Evolutionary conservation across 2,888 invertebrate species (phyloP).

Genomic region (Drosophila silvestris): DNA sequence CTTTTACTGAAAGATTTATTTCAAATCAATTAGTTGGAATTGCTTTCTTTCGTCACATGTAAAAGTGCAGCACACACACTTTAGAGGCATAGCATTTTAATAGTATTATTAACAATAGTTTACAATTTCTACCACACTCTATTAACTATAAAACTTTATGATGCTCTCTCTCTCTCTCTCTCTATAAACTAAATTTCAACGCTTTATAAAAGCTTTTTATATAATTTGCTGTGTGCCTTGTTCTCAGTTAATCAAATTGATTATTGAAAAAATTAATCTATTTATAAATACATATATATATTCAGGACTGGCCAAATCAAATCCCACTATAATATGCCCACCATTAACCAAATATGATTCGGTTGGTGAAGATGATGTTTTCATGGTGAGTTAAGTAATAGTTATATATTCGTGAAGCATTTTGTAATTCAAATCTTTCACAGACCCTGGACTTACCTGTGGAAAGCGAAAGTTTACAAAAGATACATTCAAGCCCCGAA

Average conservation of each 20-base stretch:
- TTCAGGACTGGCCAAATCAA: constrained; percentile 91
- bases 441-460: constrained; percentile 95
- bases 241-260: background rate
- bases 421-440: constrained; percentile 55
- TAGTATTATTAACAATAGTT: constrained; percentile 18
- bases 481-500: constrained; percentile 90
- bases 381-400: constrained; percentile 90
- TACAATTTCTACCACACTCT: constrained; percentile 36
- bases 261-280: background rate
- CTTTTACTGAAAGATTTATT: background rate
- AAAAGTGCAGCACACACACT: constrained; percentile 24
- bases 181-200: constrained; percentile 29
- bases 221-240: constrained; percentile 69
- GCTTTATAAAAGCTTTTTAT: constrained; percentile 43
- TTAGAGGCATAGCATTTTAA: constrained; percentile 2
- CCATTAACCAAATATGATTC: constrained; percentile 87
- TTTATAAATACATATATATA: constrained; percentile 1
- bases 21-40: background rate
- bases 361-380: constrained; percentile 96
- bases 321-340: constrained; percentile 87
- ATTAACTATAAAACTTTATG: constrained; percentile 22
- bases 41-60: background rate
- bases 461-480: constrained; percentile 89
- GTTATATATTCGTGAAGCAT: background rate
- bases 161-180: constrained; percentile 41